Percentiles rank a stretch among this genome's conserved stretches.
phyloP scores from a whole-genome alignment of 2,888 invertebrate genomes.

The Campoplex nolae region DNA sequence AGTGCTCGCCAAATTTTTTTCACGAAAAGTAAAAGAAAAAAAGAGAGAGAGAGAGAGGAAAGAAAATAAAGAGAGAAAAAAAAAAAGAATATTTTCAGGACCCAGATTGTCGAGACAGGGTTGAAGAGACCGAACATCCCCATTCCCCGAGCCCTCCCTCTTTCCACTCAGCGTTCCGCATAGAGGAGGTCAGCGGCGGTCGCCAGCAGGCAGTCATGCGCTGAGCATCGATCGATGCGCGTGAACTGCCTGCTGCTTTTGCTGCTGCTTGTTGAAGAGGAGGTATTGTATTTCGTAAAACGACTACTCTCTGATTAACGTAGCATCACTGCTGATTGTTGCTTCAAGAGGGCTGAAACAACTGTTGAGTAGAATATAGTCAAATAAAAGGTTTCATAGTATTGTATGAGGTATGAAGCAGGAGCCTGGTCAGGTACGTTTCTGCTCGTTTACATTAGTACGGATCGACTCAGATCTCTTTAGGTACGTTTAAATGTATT shows the following conservation, averaged over 20 bases:
- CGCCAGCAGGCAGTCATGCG: constrained; percentile 63
- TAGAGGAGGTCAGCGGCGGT: constrained; percentile 51
- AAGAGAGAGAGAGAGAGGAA: too few relatives aligned
- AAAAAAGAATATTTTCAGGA: constrained; percentile 9
- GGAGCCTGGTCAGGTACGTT: not conserved
- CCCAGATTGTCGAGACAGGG: constrained; percentile 54
- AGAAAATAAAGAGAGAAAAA: not conserved
- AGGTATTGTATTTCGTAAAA: constrained; percentile 62
- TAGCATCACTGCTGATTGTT: constrained; percentile 55
- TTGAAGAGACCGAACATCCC: constrained; percentile 35
- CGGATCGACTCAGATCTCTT: not conserved
- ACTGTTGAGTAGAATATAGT: constrained; percentile 23
- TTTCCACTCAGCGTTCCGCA: constrained; percentile 35
- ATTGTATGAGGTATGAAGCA: not conserved
- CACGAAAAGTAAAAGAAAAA: not conserved
- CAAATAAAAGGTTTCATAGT: not conserved
- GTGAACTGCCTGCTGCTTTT: constrained; percentile 70
- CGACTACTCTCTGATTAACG: constrained; percentile 47
- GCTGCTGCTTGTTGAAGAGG: constrained; percentile 70
- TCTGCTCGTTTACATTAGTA: not conserved
- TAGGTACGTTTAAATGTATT: not conserved
- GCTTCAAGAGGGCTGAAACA: constrained; percentile 40
- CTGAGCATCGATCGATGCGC: constrained; percentile 78
- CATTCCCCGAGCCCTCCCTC: not conserved
- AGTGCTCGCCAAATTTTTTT: constrained; percentile 5